phyloP scores from a whole-genome alignment of 1,140 invertebrate species.

The Stenopsyche tienmushanensis region DNA sequence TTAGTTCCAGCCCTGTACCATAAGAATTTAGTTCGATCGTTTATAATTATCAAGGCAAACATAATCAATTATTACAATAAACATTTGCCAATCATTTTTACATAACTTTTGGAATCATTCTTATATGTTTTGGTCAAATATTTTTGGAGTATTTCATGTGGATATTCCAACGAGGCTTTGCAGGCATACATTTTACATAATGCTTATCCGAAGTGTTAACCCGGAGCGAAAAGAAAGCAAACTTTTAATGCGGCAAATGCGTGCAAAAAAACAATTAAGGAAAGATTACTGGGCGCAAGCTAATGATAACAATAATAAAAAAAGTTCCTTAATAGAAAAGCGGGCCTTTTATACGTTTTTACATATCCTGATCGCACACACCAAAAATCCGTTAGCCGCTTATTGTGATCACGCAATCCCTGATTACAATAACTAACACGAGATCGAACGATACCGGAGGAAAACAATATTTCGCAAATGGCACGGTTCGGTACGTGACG shows the following conservation, averaged over 20 bases:
- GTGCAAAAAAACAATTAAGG: constrained; percentile 31
- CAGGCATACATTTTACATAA: no score
- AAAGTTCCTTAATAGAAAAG: neutral
- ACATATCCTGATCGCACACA: neutral
- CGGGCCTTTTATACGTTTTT: neutral
- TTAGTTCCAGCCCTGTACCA: no score
- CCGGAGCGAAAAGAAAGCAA: neutral
- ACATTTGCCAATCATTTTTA: no score
- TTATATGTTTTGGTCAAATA: no score
- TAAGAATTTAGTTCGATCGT: no score
- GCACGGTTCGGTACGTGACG: neutral
- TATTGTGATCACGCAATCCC: constrained; percentile 4
- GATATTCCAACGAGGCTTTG: no score
- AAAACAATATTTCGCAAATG: constrained; percentile 3
- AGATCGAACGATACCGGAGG: neutral
- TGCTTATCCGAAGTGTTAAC: no score
- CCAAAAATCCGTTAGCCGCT: neutral
- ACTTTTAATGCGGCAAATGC: constrained; percentile 22
- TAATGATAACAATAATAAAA: constrained; percentile 2
- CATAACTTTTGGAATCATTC: no score
- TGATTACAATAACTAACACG: neutral
- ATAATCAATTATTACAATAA: no score
- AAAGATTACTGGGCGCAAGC: constrained; percentile 8
- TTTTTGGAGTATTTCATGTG: no score
- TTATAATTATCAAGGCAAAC: no score